These are phyloP conservation scores for Chymomyza caudatula DNA, from an alignment of 2,888 invertebrate genomes.

Conservation along the genomic window DNA sequence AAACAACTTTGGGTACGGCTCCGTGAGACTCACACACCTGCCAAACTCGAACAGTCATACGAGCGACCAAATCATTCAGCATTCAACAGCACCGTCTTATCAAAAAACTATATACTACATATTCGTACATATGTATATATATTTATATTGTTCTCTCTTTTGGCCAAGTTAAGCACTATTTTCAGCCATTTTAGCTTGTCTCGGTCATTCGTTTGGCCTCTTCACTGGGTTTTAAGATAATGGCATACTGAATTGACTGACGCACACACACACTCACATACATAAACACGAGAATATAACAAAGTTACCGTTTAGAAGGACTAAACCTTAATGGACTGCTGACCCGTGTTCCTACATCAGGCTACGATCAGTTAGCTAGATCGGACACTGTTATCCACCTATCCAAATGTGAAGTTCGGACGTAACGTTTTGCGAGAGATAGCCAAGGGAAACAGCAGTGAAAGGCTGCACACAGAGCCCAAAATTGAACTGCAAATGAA, in stretches of 20 bases:
- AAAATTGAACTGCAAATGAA: too few species aligned
- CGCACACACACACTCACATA: constrained; percentile 32
- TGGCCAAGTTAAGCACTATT: background rate
- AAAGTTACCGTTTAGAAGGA: too few species aligned
- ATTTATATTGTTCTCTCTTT: background rate
- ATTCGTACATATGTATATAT: background rate
- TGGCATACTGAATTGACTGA: background rate
- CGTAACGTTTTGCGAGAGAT: too few species aligned
- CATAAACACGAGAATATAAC: background rate
- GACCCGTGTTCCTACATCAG: too few species aligned
- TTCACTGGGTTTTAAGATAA: constrained; percentile 6
- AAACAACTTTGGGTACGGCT: constrained; percentile 22
- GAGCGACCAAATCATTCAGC: constrained; percentile 34
- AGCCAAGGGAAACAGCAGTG: too few species aligned
- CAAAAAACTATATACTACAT: constrained; percentile 33
- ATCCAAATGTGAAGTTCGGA: too few species aligned
- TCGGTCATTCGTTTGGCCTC: constrained; percentile 20
- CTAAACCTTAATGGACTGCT: too few species aligned
- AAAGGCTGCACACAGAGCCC: too few species aligned
- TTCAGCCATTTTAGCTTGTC: background rate
- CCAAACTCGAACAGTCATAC: background rate
- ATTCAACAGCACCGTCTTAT: constrained; percentile 35
- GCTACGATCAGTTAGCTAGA: too few species aligned
- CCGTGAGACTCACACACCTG: background rate
- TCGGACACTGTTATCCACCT: too few species aligned